phyloP scores from a whole-genome alignment of 1,140 invertebrate species.

The Hesperophylax magnus region DNA sequence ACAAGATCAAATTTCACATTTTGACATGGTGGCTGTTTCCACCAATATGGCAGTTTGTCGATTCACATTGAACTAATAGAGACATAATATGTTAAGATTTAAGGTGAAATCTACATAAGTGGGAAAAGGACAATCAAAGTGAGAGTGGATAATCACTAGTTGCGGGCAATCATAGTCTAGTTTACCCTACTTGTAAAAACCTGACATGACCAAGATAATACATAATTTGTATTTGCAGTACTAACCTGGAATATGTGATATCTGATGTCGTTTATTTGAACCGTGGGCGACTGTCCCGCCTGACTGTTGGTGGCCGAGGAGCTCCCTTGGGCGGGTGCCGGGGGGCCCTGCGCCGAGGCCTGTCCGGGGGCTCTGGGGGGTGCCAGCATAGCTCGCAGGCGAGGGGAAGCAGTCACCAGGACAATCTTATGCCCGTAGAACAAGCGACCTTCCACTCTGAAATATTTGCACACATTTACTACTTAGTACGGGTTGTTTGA shows the following conservation, averaged over 20 bases:
- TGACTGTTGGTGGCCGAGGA: slow-evolving; percentile 38
- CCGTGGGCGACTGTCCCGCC: slow-evolving; percentile 75
- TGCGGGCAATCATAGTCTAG: too few species aligned
- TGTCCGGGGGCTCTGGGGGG: slow-evolving; percentile 60
- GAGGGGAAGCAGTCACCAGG: slow-evolving; percentile 88
- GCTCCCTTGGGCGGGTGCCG: slow-evolving; percentile 53
- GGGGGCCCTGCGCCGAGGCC: slow-evolving; percentile 6
- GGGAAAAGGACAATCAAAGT: too few species aligned
- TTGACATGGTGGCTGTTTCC: too few species aligned
- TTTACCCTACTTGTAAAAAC: not conserved
- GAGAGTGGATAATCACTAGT: too few species aligned
- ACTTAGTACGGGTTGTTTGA: too few species aligned
- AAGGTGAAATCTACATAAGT: too few species aligned
- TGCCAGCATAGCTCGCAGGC: slow-evolving; percentile 88
- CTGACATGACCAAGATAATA: not conserved
- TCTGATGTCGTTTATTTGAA: slow-evolving; percentile 93
- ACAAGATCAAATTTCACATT: too few species aligned
- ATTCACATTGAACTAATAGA: too few species aligned
- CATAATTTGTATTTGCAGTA: not conserved
- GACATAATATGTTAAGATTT: too few species aligned
- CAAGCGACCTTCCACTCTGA: slow-evolving; percentile 87
- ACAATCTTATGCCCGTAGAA: slow-evolving; percentile 97
- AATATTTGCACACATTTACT: slow-evolving; percentile 27
- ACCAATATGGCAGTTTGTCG: not conserved
- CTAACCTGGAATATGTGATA: slow-evolving; percentile 91